Conservation (phyloP, 2,113 vertebrate species). For the Corythornis vintsioides region DNA sequence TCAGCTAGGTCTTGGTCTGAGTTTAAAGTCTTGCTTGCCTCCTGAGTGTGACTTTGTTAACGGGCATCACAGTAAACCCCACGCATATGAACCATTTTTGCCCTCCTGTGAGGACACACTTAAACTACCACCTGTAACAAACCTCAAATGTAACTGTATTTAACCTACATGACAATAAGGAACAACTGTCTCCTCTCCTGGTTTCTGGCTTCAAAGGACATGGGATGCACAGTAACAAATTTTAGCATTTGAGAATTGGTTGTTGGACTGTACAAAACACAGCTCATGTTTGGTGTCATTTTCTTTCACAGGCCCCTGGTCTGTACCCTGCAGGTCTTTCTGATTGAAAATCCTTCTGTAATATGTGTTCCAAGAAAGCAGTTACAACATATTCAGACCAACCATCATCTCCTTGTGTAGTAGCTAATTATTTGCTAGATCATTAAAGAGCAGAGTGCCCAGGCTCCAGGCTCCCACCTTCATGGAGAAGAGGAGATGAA, state of each 20-base stretch:
- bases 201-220: background rate
- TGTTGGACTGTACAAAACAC: background rate
- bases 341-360: background rate
- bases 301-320: background rate
- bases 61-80: background rate
- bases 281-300: background rate
- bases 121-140: background rate
- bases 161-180: background rate
- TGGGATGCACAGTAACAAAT: background rate
- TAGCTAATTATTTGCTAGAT: background rate
- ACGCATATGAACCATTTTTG: background rate
- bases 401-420: background rate
- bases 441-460: background rate
- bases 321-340: background rate
- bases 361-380: background rate
- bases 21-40: background rate
- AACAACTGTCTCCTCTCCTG: background rate
- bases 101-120: background rate
- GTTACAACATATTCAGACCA: background rate
- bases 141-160: background rate
- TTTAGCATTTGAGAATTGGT: background rate
- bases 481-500: background rate
- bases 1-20: background rate
- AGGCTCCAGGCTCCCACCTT: background rate
- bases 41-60: background rate